Evolutionary conservation across 2,113 vertebrate species (phyloP), one percentile per base, ranked within the genome.

Genomic region (Oriolus oriolus): DNA sequence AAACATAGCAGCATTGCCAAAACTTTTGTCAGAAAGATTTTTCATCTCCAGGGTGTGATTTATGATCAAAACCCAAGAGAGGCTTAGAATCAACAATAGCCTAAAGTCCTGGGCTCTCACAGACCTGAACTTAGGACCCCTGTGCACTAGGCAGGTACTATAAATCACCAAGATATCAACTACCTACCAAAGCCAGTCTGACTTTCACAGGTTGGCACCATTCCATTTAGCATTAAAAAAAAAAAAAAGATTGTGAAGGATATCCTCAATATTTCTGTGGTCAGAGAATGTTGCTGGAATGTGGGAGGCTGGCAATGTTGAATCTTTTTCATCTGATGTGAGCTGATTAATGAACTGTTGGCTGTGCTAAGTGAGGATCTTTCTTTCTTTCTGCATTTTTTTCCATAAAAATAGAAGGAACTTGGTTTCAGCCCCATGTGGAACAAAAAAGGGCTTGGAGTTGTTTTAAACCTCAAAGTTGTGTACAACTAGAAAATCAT

Each of bases 11-110:
- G 44, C 31, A 79, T 22, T 76, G 89, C 74, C 87, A 93, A 73
- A 76, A 94, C 21, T 94, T 94, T 84, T 93, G 65, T 60, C 84
- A 96, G 89, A 41, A 89, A 82, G 18, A 93, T 89, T 93, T 96
- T 69, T 96, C 84, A 87, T 75, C 74, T 89, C 65, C 64, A 57
- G 44, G 16, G 22, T 76, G 65, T 92, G 74, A 97, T 96, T 96
- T 89, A 95, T 85, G 53, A 33, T 87, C 81, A 94, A 91, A 82
- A 87, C 61, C 65, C 8, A 1, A 45, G 57, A 79, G 53, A 73
- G 65, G 37, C 11, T 93, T 84, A 89, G 53, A 61, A 89, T 11
- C 1, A 5, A 89, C 93, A 96, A 95, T 13, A 89, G 84, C 66
- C 53, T 93, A 21, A 95, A 95, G 89, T 41, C 65, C 53, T 69